Conservation (phyloP, 2,888 invertebrate genomes). For the Dyspetes luteomarginatus region DNA sequence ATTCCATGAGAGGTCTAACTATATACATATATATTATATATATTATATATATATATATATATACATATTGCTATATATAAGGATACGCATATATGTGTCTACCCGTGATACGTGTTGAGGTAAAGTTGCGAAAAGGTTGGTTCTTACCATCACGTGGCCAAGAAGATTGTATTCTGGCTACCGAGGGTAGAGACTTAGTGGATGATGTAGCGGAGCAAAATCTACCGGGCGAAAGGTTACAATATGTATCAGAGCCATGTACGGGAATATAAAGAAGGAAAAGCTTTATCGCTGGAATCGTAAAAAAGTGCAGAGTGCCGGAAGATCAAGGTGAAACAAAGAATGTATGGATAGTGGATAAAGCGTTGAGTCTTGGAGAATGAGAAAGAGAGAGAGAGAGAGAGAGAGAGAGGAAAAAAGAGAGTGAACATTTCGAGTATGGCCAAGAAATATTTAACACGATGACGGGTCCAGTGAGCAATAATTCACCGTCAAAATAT, state of each 20-base stretch:
- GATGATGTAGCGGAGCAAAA: slow-evolving; percentile 14
- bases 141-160: slow-evolving; percentile 1
- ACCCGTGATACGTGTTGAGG: slow-evolving; percentile 39
- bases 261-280: slow-evolving; percentile 4
- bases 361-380: background rate
- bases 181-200: background rate
- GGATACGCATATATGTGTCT: background rate
- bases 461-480: background rate
- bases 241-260: slow-evolving; percentile 33
- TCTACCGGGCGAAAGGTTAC: slow-evolving; percentile 2
- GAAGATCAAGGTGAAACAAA: slow-evolving; percentile 17
- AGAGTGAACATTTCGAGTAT: background rate
- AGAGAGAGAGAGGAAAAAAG: background rate
- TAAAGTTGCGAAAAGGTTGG: slow-evolving; percentile 47
- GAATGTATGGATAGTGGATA: background rate
- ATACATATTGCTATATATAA: too few species aligned
- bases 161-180: slow-evolving; percentile 32
- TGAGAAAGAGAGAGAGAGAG: background rate
- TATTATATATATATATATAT: too few species aligned
- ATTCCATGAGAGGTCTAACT: slow-evolving; percentile 47
- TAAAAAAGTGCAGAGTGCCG: slow-evolving; percentile 28
- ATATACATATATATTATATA: slow-evolving; percentile 23
- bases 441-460: background rate
- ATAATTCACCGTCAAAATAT: too few species aligned
- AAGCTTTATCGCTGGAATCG: slow-evolving; percentile 30